Percentiles rank a stretch among this genome's conserved stretches.
These are phyloP conservation scores for Orchesella flavescens DNA, from an alignment of 2,888 invertebrate genomes.

Conservation along the genomic window DNA sequence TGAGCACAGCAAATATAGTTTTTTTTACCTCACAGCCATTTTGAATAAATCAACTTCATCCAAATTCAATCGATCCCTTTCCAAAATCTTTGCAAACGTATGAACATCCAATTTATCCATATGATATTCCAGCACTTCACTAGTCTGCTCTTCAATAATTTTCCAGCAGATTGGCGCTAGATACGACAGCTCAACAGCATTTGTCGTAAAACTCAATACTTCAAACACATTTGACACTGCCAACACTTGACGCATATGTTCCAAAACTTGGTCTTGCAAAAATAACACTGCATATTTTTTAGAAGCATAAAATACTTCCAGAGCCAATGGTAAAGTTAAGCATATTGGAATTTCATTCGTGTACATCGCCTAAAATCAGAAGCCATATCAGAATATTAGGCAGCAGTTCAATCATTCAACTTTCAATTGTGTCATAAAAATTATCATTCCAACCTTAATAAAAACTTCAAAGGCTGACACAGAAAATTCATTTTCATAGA, in stretches of 20 bases:
- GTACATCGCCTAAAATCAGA: slow-evolving; percentile 65
- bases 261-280: slow-evolving; percentile 61
- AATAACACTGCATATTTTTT: slow-evolving; percentile 67
- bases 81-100: slow-evolving; percentile 61
- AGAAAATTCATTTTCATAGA: slow-evolving; percentile 66
- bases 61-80: slow-evolving; percentile 65
- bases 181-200: slow-evolving; percentile 62
- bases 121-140: slow-evolving; percentile 60
- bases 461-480: slow-evolving; percentile 61
- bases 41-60: slow-evolving; percentile 68
- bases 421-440: no score
- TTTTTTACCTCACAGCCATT: slow-evolving; percentile 62
- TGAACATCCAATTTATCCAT: slow-evolving; percentile 63
- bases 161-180: slow-evolving; percentile 67
- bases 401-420: no score
- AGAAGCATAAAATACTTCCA: slow-evolving; percentile 67
- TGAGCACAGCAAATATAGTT: no score
- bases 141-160: slow-evolving; percentile 66
- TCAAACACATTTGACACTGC: slow-evolving; percentile 68
- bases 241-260: slow-evolving; percentile 61
- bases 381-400: no score
- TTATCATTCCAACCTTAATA: slow-evolving; percentile 53
- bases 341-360: slow-evolving; percentile 68
- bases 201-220: slow-evolving; percentile 66
- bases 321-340: slow-evolving; percentile 58